Evolutionary conservation across 2,113 vertebrate genomes (phyloP), one percentile per base, ranked within the genome.

Genomic region (Albula glossodonta): DNA sequence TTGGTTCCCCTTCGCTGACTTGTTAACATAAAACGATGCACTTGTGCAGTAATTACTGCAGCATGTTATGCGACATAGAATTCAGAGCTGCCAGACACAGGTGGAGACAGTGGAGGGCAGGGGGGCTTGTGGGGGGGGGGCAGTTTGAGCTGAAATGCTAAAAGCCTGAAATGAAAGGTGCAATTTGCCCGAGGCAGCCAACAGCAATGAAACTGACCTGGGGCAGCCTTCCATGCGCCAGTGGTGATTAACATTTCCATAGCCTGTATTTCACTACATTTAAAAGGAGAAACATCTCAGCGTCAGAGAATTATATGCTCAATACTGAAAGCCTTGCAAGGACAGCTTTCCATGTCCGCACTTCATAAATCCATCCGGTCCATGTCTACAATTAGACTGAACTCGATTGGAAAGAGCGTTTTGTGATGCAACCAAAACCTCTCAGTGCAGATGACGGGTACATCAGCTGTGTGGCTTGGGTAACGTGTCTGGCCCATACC

Each of bases 81-180:
- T 51, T 60, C 31, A 74, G 81, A n/a, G 49, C 25, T 70, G 19
- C 31, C 77, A 87, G 81, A 90, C 81, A 84, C 78, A 78, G 12
- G 66, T 12, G 12, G 53, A 56, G 53, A 56, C 53, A 2, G 53
- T 6, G 53, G 31, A 41, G 31, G 31, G 31, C 31, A 41, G 15
- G 17, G 22, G 66, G 22, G 22, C 66, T 19, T 70, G 22, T 1
- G 12, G 66, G 22, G 11, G 12, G 66, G 66, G 5, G 66, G 66
- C 66, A 70, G 66, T 70, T 19, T n/a, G 4, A 70, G 66, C 22
- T 70, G 66, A 22, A 17, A 70, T 19, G 66, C 66, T 70, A 19
- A 19, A 4, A 10, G 22, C 8, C 66, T 19, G 22, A n/a, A 78
- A 19, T 70, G 9, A 78, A 48, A 41, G 70, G 22, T 31, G 70